phyloP scores from a whole-genome alignment of 1,140 invertebrate species.

The Orchesella cincta region DNA sequence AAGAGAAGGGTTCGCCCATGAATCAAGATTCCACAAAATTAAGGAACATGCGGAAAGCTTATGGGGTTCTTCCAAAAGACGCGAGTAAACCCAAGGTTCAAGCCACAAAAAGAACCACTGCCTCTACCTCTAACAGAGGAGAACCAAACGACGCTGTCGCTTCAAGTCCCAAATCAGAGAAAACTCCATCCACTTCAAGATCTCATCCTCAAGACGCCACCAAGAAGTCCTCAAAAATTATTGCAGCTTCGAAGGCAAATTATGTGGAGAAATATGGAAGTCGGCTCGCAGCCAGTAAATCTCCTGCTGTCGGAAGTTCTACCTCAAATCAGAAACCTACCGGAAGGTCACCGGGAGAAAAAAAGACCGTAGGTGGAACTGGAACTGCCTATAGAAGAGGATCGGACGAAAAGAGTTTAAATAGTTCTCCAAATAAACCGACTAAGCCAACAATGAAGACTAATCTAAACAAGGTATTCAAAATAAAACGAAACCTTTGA shows the following conservation, averaged over 20 bases:
- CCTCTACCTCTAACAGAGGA: background rate
- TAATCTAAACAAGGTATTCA: too few relatives aligned
- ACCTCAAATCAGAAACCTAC: too few relatives aligned
- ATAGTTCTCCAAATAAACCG: too few relatives aligned
- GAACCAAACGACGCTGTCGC: background rate
- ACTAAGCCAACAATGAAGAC: too few relatives aligned
- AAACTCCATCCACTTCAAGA: background rate
- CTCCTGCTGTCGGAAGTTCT: too few relatives aligned
- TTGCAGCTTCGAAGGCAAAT: conserved; percentile 15
- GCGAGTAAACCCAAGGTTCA: background rate
- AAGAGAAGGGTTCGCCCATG: background rate
- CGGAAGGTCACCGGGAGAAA: background rate
- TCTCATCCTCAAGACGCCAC: background rate
- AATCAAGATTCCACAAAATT: background rate
- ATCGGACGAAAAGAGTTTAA: too few relatives aligned
- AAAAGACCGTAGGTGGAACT: background rate
- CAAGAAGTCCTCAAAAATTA: conserved; percentile 5
- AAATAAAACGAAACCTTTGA: too few relatives aligned
- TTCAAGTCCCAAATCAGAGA: background rate
- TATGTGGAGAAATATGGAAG: conserved; percentile 23
- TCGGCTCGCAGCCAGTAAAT: background rate
- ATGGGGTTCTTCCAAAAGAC: background rate
- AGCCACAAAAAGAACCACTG: background rate
- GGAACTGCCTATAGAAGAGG: background rate
- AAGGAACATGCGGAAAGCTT: conserved; percentile 12